Evolutionary conservation across 1,140 invertebrate species (phyloP), one percentile per base, ranked within the genome.

Genomic region (Ceratitis capitata): DNA sequence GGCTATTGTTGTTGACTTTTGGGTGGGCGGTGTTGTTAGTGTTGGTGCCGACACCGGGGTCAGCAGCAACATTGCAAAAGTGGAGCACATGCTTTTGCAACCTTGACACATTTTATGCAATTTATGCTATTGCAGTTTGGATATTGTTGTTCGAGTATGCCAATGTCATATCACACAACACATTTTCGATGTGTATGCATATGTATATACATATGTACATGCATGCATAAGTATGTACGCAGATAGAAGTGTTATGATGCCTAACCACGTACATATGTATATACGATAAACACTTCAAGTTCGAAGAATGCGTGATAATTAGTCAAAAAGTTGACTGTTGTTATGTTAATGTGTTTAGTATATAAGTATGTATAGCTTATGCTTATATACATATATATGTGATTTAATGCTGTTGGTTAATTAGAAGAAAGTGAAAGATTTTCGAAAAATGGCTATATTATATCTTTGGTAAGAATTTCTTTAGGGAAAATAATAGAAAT

Each of bases 71-170:
- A 6, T 69, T 69, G 32, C 32, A n/a, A 90, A 88, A 61, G 83
- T 90, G 85, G 86, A 86, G 87, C 88, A 89, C 85, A 90, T 89
- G 86, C 88, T 83, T n/a, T n/a, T 88, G 88, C 56, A 88, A 90
- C 89, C 89, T 90, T 90, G 89, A 90, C 89, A 90, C 85, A 82
- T 85, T 88, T 90, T 85, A 87, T 83, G 16, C 32, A 69, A 84
- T 51, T 82, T 49, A 47, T 51, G 78, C 42, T n/a, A 49, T 26
- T 49, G 42, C 42, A 26, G 23, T 82, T 82, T 29, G 16, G 23
- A 47, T 29, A 23, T 51, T 49, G 42, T 82, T 82, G 23, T 29
- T 47, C 78, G 45, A 47, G 23, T 82, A 23, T 49, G 42, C 42
- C 42, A 47, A 49, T 82, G 78, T 19, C 78, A 16, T 19, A 42